Conservation (phyloP, 2,113 vertebrate genomes). For the Misgurnus mizolepis region DNA sequence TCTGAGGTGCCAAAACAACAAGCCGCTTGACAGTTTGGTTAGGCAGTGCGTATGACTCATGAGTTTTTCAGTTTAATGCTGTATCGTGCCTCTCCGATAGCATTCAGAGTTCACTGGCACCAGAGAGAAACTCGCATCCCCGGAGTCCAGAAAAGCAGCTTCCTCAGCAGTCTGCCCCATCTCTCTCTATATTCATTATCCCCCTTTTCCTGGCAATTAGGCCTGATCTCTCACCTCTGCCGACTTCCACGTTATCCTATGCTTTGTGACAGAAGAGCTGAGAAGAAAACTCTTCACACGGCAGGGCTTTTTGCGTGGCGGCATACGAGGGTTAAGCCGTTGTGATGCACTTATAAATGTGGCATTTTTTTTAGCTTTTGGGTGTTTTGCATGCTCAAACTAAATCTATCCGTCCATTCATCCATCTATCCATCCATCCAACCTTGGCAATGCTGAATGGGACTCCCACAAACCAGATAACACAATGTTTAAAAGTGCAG, state of each 20-base stretch:
- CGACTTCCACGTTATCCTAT: not conserved
- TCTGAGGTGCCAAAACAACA: conserved; percentile 1
- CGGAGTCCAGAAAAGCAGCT: not conserved
- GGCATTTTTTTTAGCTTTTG: too few relatives aligned
- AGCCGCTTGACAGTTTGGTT: not conserved
- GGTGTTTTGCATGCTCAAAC: not conserved
- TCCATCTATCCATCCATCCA: too few relatives aligned
- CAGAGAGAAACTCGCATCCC: not conserved
- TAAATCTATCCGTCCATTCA: too few relatives aligned
- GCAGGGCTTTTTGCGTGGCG: not conserved
- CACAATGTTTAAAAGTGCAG: conserved; percentile 18
- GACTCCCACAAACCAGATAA: conserved; percentile 14
- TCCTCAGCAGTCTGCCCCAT: conserved; percentile 24
- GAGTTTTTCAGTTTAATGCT: not conserved
- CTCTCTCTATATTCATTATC: conserved; percentile 25
- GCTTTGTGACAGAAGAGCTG: not conserved
- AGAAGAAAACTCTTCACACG: not conserved
- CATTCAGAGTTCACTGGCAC: conserved; percentile 15
- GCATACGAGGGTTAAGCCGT: not conserved
- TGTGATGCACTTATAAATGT: conserved; percentile 11
- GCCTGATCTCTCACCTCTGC: conserved; percentile 19
- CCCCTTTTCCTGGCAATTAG: conserved; percentile 33
- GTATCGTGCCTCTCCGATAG: not conserved
- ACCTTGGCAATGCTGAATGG: conserved; percentile 7
- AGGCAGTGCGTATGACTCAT: not conserved